Evolutionary conservation across 30 jellyfish, hydroid and myxozoan genomes (phyloP).

Genomic region (Turritopsis dohrnii): DNA sequence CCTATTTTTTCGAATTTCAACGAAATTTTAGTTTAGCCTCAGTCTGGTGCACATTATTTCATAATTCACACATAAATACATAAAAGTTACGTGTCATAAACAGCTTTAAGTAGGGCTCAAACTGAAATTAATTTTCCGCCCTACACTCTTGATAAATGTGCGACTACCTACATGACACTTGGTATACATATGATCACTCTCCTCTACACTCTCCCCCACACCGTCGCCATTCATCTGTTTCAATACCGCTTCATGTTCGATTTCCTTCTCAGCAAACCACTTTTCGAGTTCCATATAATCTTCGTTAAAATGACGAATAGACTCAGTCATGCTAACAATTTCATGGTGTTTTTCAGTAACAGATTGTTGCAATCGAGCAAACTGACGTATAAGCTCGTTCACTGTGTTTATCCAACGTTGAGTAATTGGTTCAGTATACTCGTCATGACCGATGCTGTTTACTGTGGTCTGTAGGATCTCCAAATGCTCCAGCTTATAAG

Average conservation of each 20-base stretch:
- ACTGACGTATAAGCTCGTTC: not conserved
- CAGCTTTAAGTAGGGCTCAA: too few relatives aligned
- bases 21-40: too few relatives aligned
- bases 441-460: not conserved
- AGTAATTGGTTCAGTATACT: not conserved
- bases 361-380: not conserved
- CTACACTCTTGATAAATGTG: too few relatives aligned
- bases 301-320: slow-evolving; percentile 51
- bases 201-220: not conserved
- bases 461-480: not conserved
- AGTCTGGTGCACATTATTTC: too few relatives aligned
- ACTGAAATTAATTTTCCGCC: too few relatives aligned
- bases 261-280: slow-evolving; percentile 62
- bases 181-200: not conserved
- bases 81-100: too few relatives aligned
- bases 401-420: not conserved
- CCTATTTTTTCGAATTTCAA: too few relatives aligned
- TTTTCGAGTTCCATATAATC: slow-evolving; percentile 59
- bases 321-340: not conserved
- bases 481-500: not conserved
- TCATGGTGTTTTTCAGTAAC: not conserved
- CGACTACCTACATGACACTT: not conserved
- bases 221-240: not conserved
- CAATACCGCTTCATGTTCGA: slow-evolving; percentile 41
- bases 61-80: too few relatives aligned